Conservation (phyloP, 2,113 vertebrate species). For the Geococcyx californianus region DNA sequence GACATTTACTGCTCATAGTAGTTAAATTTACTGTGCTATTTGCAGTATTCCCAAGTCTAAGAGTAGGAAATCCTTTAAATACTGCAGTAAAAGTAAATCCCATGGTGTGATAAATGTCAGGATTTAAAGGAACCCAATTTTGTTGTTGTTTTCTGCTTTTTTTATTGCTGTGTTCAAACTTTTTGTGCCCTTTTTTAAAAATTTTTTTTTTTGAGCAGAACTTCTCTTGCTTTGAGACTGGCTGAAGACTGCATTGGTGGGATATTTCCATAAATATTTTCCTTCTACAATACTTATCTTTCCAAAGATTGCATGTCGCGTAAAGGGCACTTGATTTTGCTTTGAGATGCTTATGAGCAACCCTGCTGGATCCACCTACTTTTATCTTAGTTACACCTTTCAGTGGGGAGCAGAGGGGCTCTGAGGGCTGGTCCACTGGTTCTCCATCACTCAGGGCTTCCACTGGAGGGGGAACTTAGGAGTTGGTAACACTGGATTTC, state of each 20-base stretch:
- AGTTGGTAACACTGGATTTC: neutral
- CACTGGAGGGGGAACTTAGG: neutral
- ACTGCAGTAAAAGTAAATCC: conserved; percentile 69
- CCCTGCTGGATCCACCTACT: neutral
- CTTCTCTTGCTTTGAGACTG: neutral
- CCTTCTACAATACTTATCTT: neutral
- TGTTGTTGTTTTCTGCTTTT: neutral
- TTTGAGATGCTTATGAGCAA: neutral
- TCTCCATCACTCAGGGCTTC: neutral
- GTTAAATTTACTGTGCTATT: conserved; percentile 69
- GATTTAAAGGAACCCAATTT: conserved; percentile 30
- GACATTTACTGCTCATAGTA: conserved; percentile 62
- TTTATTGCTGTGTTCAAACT: too few relatives aligned
- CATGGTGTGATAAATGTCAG: conserved; percentile 63
- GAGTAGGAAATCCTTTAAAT: conserved; percentile 64
- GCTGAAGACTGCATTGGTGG: neutral
- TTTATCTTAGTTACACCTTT: neutral
- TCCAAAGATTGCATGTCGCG: neutral
- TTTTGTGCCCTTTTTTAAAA: too few relatives aligned
- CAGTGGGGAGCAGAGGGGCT: neutral
- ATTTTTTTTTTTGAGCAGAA: neutral
- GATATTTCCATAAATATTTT: neutral
- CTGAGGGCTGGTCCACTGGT: neutral
- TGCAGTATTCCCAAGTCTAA: conserved; percentile 56
- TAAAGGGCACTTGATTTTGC: neutral